phyloP scores from a whole-genome alignment of 2,113 vertebrate species.

The Amblyornis subalaris region DNA sequence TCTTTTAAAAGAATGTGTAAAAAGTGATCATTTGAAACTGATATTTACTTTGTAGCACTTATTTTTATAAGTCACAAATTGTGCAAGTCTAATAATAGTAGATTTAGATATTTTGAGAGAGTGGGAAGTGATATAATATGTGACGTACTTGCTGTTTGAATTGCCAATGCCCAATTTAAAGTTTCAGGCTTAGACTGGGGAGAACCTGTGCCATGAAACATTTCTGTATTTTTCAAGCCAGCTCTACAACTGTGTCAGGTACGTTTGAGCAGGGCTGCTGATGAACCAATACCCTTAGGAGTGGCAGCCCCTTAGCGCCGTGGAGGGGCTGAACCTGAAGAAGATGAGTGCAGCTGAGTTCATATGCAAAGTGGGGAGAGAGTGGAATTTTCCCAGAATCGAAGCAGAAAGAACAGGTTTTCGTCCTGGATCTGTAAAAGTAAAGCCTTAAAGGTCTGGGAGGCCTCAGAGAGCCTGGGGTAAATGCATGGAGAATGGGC shows the following conservation, averaged over 20 bases:
- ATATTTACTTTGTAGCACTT: not conserved
- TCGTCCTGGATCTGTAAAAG: not conserved
- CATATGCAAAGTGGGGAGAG: not conserved
- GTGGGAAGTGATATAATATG: not conserved
- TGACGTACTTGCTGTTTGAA: not conserved
- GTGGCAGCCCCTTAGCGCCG: rapidly evolving
- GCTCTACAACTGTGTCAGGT: rapidly evolving
- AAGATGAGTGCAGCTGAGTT: not conserved
- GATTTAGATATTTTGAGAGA: not conserved
- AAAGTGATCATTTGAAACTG: not conserved
- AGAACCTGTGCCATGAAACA: not conserved
- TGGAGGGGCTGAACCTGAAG: not conserved
- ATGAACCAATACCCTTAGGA: not conserved
- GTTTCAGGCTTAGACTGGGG: not conserved
- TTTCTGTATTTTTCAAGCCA: not conserved
- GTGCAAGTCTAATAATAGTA: not conserved
- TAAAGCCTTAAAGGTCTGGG: not conserved
- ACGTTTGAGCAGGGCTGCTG: not conserved
- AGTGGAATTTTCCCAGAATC: not conserved
- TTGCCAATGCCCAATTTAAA: not conserved
- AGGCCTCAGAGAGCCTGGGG: not conserved
- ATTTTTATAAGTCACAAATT: not conserved
- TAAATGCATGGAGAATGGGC: not conserved
- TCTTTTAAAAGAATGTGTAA: not conserved
- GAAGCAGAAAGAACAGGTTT: not conserved